Percentiles rank a stretch among this genome's conserved stretches.
Conservation (phyloP, 1,140 invertebrate genomes). For the Drosophila nasuta region DNA sequence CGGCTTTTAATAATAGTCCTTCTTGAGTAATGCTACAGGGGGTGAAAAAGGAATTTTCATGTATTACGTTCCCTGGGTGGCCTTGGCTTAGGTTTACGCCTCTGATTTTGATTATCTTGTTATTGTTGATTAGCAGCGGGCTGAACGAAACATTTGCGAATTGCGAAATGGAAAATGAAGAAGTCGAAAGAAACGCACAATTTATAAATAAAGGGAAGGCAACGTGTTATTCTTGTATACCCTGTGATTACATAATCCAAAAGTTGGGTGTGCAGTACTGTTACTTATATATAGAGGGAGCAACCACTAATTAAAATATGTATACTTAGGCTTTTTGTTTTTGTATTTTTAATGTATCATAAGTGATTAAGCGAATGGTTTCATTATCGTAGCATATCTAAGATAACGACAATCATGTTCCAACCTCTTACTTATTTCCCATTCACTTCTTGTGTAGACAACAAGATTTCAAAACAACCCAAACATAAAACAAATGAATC, state of each 20-base stretch:
- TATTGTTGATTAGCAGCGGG: slow-evolving; percentile 44
- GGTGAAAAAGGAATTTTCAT: slow-evolving; percentile 6
- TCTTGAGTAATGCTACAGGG: not conserved
- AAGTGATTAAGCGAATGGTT: too few species aligned
- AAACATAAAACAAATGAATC: slow-evolving; percentile 10
- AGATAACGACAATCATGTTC: not conserved
- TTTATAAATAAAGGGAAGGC: slow-evolving; percentile 32
- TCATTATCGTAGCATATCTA: too few species aligned
- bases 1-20: too few species aligned
- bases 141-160: slow-evolving; percentile 11
- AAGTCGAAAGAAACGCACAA: slow-evolving; percentile 16
- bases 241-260: not conserved
- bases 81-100: slow-evolving; percentile 6
- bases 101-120: slow-evolving; percentile 45
- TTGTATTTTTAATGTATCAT: too few species aligned
- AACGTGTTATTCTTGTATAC: slow-evolving; percentile 7
- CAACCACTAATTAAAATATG: too few species aligned
- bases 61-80: not conserved
- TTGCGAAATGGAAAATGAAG: slow-evolving; percentile 7
- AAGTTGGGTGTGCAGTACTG: too few species aligned
- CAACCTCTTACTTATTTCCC: slow-evolving; percentile 1
- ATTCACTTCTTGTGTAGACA: slow-evolving; percentile 30
- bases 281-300: too few species aligned
- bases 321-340: too few species aligned
- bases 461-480: slow-evolving; percentile 8